Conservation (phyloP, 2,113 vertebrate species). For the Psittacus erithacus region DNA sequence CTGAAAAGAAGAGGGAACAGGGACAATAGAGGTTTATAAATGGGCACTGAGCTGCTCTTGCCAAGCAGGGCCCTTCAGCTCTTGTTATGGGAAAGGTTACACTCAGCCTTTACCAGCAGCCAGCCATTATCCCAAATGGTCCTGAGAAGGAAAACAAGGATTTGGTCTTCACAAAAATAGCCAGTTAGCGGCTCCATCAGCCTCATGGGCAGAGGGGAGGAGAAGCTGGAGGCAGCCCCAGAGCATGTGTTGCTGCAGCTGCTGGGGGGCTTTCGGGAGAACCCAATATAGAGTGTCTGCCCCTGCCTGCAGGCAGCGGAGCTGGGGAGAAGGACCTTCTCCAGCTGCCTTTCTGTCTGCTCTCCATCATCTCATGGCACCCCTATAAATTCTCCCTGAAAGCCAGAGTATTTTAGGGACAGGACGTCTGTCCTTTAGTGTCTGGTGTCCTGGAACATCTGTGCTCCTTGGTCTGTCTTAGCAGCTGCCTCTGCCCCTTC, state of each 20-base stretch:
- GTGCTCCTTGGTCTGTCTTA: not conserved
- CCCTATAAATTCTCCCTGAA: not conserved
- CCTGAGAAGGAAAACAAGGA: not conserved
- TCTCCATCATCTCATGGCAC: not conserved
- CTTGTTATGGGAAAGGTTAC: not conserved
- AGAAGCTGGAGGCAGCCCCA: not conserved
- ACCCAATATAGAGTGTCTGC: not conserved
- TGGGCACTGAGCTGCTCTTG: not conserved
- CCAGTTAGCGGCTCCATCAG: rapidly evolving
- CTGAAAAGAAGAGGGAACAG: constrained; percentile 10
- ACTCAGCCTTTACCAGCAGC: not conserved
- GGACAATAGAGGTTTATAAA: constrained; percentile 17
- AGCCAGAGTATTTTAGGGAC: constrained; percentile 40
- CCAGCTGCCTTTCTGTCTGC: not conserved
- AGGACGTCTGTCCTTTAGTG: not conserved
- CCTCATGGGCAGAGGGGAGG: not conserved
- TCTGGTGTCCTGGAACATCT: not conserved
- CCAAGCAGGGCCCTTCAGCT: constrained; percentile 19
- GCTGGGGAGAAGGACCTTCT: not conserved
- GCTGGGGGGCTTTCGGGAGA: not conserved
- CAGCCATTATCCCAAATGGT: not conserved
- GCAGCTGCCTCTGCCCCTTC: constrained; percentile 8
- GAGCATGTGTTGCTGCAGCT: not conserved
- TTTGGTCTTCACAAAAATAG: not conserved
- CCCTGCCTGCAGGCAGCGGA: not conserved